Evolutionary conservation across 2,797 vertebrate species (phyloP).

Genomic region (Chlorospingus semifuscus): DNA sequence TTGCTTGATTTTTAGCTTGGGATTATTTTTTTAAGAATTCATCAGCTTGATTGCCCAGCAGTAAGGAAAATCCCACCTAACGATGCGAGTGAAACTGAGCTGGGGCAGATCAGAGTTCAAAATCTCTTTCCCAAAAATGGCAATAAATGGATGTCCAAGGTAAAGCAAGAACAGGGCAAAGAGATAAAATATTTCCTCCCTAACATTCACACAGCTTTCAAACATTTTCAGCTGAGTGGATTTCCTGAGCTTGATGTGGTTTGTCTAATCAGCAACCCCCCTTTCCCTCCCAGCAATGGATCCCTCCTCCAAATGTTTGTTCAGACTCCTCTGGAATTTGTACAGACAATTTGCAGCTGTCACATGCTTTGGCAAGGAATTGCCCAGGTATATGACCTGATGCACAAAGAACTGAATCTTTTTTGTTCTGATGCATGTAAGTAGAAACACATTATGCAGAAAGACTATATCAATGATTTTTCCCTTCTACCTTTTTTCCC

Average conservation of each 20-base stretch:
- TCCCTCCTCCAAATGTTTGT: slow-evolving; percentile 25
- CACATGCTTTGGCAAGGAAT: not conserved
- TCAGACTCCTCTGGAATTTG: slow-evolving; percentile 9
- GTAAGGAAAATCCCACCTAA: slow-evolving; percentile 6
- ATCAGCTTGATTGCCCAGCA: not conserved
- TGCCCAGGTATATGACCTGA: slow-evolving; percentile 22
- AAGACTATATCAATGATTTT: not conserved
- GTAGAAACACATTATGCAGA: not conserved
- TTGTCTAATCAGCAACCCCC: slow-evolving; percentile 29
- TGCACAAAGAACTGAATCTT: not conserved
- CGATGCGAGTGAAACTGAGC: not conserved
- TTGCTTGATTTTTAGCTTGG: not conserved
- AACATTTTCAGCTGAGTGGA: slow-evolving; percentile 18
- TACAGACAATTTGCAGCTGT: slow-evolving; percentile 15
- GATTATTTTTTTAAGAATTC: not conserved
- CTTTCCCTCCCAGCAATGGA: not conserved
- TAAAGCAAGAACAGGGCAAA: slow-evolving; percentile 23
- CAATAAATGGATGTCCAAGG: slow-evolving; percentile 17
- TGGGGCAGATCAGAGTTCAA: slow-evolving; percentile 10
- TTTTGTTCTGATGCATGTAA: not conserved
- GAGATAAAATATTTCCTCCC: slow-evolving; percentile 40
- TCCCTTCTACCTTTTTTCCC: not conserved
- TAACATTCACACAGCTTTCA: slow-evolving; percentile 39
- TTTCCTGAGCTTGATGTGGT: slow-evolving; percentile 38
- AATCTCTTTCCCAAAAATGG: slow-evolving; percentile 49